These are phyloP conservation scores for Yponomeuta evonymella DNA, from an alignment of 2,888 invertebrate genomes.

Conservation along the genomic window DNA sequence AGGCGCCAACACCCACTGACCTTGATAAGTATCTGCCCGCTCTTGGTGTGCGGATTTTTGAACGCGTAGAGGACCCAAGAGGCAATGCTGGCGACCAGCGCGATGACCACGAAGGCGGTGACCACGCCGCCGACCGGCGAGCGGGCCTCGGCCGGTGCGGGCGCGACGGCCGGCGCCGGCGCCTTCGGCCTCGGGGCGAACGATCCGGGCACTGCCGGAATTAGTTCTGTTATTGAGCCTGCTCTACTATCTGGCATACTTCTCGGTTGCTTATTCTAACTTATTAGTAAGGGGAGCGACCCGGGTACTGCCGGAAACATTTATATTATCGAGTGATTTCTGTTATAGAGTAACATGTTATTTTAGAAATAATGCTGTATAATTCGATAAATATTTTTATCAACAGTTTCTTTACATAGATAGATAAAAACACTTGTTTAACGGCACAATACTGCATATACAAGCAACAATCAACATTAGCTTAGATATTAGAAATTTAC, in stretches of 20 bases:
- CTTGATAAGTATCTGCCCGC: slow-evolving; percentile 97
- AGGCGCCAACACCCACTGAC: slow-evolving; percentile 68
- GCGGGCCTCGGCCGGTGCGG: slow-evolving; percentile 12
- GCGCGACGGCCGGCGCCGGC: slow-evolving; percentile 24
- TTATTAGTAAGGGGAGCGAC: neutral
- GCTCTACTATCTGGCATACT: too few species aligned
- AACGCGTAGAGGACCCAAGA: slow-evolving; percentile 96
- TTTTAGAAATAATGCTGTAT: too few species aligned
- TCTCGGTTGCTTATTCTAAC: too few species aligned
- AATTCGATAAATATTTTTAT: too few species aligned
- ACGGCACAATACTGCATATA: too few species aligned
- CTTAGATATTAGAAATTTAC: too few species aligned
- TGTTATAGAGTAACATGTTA: too few species aligned
- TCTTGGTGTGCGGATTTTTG: slow-evolving; percentile 95
- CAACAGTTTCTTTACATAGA: too few species aligned
- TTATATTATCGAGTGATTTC: neutral
- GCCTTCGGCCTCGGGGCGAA: slow-evolving; percentile 13
- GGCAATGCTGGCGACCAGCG: slow-evolving; percentile 79
- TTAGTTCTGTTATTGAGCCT: too few species aligned
- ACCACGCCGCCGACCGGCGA: slow-evolving; percentile 61
- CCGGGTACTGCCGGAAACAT: neutral
- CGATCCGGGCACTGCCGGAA: neutral
- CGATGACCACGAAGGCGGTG: slow-evolving; percentile 82
- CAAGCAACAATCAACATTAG: too few species aligned
- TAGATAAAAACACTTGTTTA: too few species aligned